Evolutionary conservation across 1,140 invertebrate species (phyloP).

Genomic region (Magallana gigas): DNA sequence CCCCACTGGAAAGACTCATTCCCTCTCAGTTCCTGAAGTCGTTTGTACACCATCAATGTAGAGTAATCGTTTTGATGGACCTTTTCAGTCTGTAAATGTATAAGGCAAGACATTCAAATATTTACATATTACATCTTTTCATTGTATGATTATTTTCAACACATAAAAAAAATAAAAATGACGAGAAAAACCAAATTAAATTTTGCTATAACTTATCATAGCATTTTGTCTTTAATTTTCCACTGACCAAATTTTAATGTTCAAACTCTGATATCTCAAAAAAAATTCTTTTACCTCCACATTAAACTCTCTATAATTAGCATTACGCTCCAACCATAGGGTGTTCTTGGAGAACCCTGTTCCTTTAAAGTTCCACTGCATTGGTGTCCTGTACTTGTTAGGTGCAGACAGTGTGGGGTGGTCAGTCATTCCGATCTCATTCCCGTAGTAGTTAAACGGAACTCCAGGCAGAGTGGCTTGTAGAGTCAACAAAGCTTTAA

Average conservation of each 20-base stretch:
- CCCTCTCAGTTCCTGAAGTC: conserved; percentile 70
- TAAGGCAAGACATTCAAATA: too few relatives aligned
- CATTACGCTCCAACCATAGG: conserved; percentile 74
- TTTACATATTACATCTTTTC: too few relatives aligned
- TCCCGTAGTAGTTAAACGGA: conserved; percentile 88
- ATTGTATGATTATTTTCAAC: too few relatives aligned
- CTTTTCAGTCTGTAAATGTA: conserved; percentile 62
- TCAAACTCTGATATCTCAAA: too few relatives aligned
- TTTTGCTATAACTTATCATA: too few relatives aligned
- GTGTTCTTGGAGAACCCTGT: conserved; percentile 79
- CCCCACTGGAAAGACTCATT: conserved; percentile 78
- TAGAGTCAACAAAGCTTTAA: conserved; percentile 85
- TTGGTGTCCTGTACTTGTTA: conserved; percentile 70
- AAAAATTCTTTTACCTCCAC: conserved; percentile 58
- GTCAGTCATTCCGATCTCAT: conserved; percentile 88
- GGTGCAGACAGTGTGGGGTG: background rate
- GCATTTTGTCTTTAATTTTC: too few relatives aligned
- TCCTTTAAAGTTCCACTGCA: conserved; percentile 77
- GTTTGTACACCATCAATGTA: conserved; percentile 68
- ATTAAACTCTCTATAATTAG: conserved; percentile 60
- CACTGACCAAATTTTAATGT: too few relatives aligned
- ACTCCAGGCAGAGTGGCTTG: conserved; percentile 86
- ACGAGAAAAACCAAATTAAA: too few relatives aligned
- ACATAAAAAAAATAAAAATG: too few relatives aligned
- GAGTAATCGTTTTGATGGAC: conserved; percentile 68